Evolutionary conservation across 2,113 vertebrate genomes (phyloP), one percentile per base, ranked within the genome.

Genomic region (Paralichthys olivaceus): DNA sequence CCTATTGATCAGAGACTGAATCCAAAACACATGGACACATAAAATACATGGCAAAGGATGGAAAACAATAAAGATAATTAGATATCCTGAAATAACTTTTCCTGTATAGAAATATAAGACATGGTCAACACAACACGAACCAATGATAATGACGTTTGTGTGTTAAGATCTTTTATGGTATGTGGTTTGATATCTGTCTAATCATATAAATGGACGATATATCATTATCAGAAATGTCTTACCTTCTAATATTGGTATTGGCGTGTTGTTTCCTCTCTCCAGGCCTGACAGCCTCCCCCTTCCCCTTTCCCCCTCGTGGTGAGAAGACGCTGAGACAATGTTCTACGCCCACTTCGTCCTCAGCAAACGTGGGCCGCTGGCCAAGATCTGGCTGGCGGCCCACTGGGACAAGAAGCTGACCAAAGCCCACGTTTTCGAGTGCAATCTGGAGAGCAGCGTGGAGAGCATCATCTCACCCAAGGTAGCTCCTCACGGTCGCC

Each of bases 381-480:
- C 97, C 94, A 99, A 99, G 92, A 99, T 98, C 89, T 99, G 97
- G 97, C 95, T 98, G 80, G 97, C 97, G 57, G 97, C 97, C 94
- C 97, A 99, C 81, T 99, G 97, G 97, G 97, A 98, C 94, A 99
- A 99, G 94, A 99, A 99, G 89, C 92, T 98, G 85, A 99, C 97
- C 92, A 99, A 99, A 95, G 97, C 97, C 17, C 97, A 99, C n/a
- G 97, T 99, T 29, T 99, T 99, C 77, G 97, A 99, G 87, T 99
- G 97, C 93, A 98, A 99, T 67, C 91, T 99, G 86, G 97, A 99
- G 84, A 99, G 97, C 95, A 99, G 97, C 0, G 96, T 98, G 91
- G 97, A 99, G 85, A 98, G 97, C 87, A 98, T 99, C 53, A 60
- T 23, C 28, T 72, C 49, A 8, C 19, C 25, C 25, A 25, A 23